Base-by-base conservation (phyloP, 1,140 invertebrate species). In the Anagrus nilaparvatae region DNA sequence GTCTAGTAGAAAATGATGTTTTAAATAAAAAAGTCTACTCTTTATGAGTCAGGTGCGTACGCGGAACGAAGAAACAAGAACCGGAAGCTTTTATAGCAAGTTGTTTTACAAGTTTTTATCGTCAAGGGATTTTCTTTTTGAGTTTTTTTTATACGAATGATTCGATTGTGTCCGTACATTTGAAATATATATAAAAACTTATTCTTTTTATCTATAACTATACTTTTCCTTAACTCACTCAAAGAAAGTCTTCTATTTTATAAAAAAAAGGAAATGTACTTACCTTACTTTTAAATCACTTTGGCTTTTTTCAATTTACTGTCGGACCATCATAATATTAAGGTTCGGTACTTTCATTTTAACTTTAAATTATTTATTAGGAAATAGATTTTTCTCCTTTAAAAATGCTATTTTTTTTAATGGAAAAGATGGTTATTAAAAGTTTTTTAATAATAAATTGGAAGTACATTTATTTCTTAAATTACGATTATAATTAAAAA, bases 61-160 rank as follows among this genome's bases (percentile, higher is more conserved):
- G 33, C 39, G 44, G 37, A 47, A 45, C 49, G 50, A 46, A 46
- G 44, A 43, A 46, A 34, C 19, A 46, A 33, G 47, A 49, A 48
- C 59, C 60, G 62, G 63, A 66, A 66, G 63, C 61, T 64, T 65
- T 66, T 65, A 66, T 66, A n/a, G n/a, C n/a, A n/a, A n/a, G n/a
- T n/a, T 63, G 63, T 66, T 65, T 66, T 63, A 66, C 63, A 65
- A 66, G 63, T 63, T 65, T 59, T 57, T 54, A 44, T 47, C 49
- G 53, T 43, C 38, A 36, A 42, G 43, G 44, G 18, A 37, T 23
- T 20, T 37, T 44, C 41, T 42, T 46, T 38, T 39, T 30, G 37
- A 37, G 41, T 32, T 35, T 48, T 42, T 32, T 46, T 39, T 39
- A 34, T 34, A 39, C 41, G 18, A 43, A 21, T 48, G 49, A 56